Conservation (phyloP, 2,888 invertebrate genomes). For the Buathra laborator region DNA sequence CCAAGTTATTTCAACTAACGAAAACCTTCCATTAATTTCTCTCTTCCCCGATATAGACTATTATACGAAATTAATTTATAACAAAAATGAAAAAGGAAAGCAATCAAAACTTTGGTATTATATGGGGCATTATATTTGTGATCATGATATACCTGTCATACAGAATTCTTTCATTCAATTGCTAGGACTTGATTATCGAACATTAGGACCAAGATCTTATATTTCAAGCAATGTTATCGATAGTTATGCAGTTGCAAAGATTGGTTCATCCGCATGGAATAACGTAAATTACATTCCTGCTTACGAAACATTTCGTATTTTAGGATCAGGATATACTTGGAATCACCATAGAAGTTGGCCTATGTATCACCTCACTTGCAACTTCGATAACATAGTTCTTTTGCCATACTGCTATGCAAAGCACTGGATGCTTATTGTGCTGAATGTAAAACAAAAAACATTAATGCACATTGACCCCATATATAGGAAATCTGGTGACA, state of each 20-base stretch:
- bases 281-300: slow-evolving; percentile 22
- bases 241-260: slow-evolving; percentile 20
- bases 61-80: slow-evolving; percentile 13
- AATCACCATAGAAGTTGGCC: neutral
- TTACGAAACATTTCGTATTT: neutral
- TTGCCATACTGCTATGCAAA: neutral
- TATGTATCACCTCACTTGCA: neutral
- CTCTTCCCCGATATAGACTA: slow-evolving; percentile 8
- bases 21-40: neutral
- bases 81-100: neutral
- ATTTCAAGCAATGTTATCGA: slow-evolving; percentile 17
- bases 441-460: neutral
- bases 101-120: neutral
- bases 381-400: neutral
- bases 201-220: slow-evolving; percentile 25
- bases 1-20: neutral
- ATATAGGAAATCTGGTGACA: neutral
- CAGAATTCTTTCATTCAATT: neutral
- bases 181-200: slow-evolving; percentile 4
- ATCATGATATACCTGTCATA: slow-evolving; percentile 15
- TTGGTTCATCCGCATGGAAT: slow-evolving; percentile 15
- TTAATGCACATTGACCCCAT: slow-evolving; percentile 17
- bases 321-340: neutral
- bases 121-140: slow-evolving; percentile 10
- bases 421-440: slow-evolving; percentile 15